Evolutionary conservation across 2,113 vertebrate species (phyloP).

Genomic region (Nothoprocta pentlandii): DNA sequence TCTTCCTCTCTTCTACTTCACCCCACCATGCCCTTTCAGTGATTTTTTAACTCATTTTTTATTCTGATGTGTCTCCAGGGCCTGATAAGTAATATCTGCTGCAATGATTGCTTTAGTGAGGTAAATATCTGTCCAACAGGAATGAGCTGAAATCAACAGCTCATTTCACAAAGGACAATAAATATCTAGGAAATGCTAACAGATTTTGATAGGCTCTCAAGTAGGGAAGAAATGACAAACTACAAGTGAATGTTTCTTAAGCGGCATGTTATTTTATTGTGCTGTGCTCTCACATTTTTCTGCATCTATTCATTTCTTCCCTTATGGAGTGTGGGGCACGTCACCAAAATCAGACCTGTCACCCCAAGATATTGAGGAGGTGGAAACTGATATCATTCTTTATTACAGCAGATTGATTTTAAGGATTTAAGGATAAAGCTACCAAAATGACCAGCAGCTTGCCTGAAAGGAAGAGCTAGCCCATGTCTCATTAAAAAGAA

Average conservation of each 20-base stretch:
- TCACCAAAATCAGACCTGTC: neutral
- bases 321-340: neutral
- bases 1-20: neutral
- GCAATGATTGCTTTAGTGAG: slow-evolving; percentile 5
- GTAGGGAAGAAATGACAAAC: neutral
- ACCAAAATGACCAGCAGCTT: slow-evolving; percentile 31
- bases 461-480: neutral
- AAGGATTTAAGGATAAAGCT: slow-evolving; percentile 19
- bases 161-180: neutral
- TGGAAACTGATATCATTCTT: neutral
- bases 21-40: neutral
- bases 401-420: neutral
- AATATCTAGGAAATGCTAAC: neutral
- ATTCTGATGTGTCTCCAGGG: neutral
- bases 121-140: neutral
- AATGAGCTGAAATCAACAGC: neutral
- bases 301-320: neutral
- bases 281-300: neutral
- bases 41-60: neutral
- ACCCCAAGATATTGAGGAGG: neutral
- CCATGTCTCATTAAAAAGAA: neutral
- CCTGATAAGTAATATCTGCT: neutral
- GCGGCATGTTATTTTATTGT: neutral
- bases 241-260: neutral
- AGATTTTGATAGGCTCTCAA: neutral